These are phyloP conservation scores for Accipiter cooperii DNA, from an alignment of 2,113 vertebrate genomes.

Conservation along the genomic window DNA sequence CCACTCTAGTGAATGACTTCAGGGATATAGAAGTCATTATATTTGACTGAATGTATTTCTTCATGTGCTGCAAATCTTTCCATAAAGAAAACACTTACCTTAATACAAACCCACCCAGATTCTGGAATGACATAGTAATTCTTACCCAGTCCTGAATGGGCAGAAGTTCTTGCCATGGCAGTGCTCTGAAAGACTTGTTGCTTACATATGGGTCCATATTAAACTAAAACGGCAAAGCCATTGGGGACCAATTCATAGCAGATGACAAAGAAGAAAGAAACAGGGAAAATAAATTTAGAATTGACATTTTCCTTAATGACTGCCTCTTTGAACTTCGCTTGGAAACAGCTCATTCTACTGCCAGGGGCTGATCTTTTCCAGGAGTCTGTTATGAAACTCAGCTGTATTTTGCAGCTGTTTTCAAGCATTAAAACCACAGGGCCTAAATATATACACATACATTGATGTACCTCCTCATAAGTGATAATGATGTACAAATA, in stretches of 20 bases:
- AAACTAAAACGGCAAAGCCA: background rate
- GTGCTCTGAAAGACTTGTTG: background rate
- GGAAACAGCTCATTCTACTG: slow-evolving; percentile 1
- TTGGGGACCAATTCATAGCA: background rate
- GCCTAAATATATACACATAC: background rate
- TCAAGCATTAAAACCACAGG: slow-evolving; percentile 39
- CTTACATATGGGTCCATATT: background rate
- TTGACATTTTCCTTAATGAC: slow-evolving; percentile 38
- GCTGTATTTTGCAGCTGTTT: slow-evolving; percentile 41
- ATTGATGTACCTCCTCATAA: background rate
- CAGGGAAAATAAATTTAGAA: slow-evolving; percentile 10
- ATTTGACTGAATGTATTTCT: background rate
- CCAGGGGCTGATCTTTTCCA: slow-evolving; percentile 6
- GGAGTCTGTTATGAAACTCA: background rate
- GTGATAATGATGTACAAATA: slow-evolving; percentile 37
- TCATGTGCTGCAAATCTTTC: background rate
- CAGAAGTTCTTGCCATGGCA: background rate
- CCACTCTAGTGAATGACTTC: background rate
- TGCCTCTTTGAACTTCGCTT: slow-evolving; percentile 9
- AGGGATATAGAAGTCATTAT: background rate
- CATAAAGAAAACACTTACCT: background rate
- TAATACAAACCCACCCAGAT: background rate
- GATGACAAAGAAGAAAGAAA: background rate
- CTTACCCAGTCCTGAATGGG: background rate
- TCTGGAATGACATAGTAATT: background rate